These are phyloP conservation scores for Catostomus latipinnis DNA, from an alignment of 2,797 vertebrate genomes.

Conservation along the genomic window DNA sequence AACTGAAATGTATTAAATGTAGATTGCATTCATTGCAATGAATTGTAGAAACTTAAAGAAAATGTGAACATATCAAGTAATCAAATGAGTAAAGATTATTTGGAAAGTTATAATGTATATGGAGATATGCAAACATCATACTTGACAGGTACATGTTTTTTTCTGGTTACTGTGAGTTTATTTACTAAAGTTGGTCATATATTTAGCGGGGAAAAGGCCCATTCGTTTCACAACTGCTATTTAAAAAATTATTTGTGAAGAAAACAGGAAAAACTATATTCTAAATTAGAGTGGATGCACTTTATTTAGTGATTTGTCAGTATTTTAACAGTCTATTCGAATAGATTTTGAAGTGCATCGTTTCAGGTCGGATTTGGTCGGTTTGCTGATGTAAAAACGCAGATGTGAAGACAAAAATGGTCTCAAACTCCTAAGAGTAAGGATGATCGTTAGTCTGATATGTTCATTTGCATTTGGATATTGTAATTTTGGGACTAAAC, in stretches of 20 bases:
- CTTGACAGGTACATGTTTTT: no score
- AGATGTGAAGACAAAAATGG: background rate
- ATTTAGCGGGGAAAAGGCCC: conserved; percentile 26
- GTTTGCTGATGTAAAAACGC: background rate
- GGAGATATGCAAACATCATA: no score
- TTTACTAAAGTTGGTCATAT: conserved; percentile 49
- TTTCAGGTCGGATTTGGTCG: background rate
- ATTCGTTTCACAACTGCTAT: background rate
- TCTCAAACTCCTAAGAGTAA: background rate
- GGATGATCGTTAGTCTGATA: background rate
- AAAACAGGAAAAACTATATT: background rate
- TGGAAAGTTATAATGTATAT: no score
- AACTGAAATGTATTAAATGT: background rate
- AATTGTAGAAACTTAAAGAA: no score
- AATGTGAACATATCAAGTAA: no score
- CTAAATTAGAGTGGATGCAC: background rate
- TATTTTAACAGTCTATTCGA: background rate
- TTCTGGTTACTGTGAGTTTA: no score
- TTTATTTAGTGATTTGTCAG: background rate
- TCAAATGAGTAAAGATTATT: no score
- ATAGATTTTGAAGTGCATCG: background rate
- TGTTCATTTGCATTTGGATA: background rate
- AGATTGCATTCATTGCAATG: conserved; percentile 19
- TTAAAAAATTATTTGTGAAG: background rate
- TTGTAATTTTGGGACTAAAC: background rate